Evolutionary conservation across 2,888 invertebrate genomes (phyloP), one percentile per base, ranked within the genome.

Genomic region (Dyspetes luteomarginatus): DNA sequence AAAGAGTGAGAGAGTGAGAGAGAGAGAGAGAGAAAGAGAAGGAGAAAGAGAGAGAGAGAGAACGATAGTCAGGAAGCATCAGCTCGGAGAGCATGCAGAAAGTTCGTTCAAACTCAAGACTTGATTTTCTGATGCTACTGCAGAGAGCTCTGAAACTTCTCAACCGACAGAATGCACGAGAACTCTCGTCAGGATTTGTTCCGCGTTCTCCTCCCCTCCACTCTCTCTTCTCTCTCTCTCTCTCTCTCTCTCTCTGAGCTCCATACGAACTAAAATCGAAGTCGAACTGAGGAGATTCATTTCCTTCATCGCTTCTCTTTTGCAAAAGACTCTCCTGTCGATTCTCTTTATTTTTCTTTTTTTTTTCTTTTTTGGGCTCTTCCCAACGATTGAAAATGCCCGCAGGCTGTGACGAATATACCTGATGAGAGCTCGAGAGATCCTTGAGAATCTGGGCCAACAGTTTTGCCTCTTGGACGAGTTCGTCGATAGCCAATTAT

Each of bases 401-500:
- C 41, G 36, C 24, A 24, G 55, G 55, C 55, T 43, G n/a, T 43
- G 67, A 30, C 24, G 60, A 69, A 58, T 64, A 17, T 65, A 56
- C 68, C 68, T 68, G 68, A 52, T 52, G 52, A 52, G 24, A 24
- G 67, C 12, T 12, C 22, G 24, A 26, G 12, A 19, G 52, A 62
- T 55, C 60, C 43, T 9, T 9, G 48, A 26, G 75, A 43, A 75
- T 75, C 43, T 75, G 60, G 76, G 76, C 62, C 69, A 77, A 52
- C 55, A 55, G 45, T 69, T 77, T 69, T 28, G 69, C 69, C 56
- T 48, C 60, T 71, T 71, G 48, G n/a, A 69, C 17, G 50, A 62
- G n/a, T n/a, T n/a, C 64, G 65, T 71, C 64, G 65, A 71, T 78
- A 28, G 58, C 56, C 71, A 71, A 71, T 78, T 72, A 71, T 78